Evolutionary conservation across 2,797 vertebrate species (phyloP).

Genomic region (Ctenopoma multispine): DNA sequence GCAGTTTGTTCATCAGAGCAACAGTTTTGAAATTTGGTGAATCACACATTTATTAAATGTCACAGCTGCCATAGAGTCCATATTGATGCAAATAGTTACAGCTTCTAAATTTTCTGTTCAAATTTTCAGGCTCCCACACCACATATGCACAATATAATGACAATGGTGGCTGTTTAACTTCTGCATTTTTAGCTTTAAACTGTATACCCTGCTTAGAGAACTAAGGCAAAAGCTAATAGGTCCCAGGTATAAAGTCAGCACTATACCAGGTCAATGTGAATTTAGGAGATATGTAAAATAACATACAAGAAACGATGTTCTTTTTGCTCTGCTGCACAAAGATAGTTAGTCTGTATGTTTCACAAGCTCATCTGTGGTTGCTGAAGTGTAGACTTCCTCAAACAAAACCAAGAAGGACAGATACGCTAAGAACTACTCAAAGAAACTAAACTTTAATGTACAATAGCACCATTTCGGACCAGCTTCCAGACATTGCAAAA

Average conservation of each 20-base stretch:
- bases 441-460: no score
- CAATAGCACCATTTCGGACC: no score
- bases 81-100: background rate
- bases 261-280: background rate
- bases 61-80: slow-evolving; percentile 1
- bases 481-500: no score
- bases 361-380: background rate
- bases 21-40: background rate
- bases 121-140: background rate
- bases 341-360: no score
- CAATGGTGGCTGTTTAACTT: no score
- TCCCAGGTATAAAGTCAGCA: background rate
- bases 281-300: no score
- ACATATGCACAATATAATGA: background rate
- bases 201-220: no score
- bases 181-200: no score
- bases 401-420: background rate
- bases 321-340: background rate
- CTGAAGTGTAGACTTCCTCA: background rate
- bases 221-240: background rate
- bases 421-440: background rate
- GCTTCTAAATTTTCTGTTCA: background rate
- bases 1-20: no score
- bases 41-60: background rate
- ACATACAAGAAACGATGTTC: background rate